phyloP scores from a whole-genome alignment of 2,797 vertebrate genomes.

The Fistularia commersonii region DNA sequence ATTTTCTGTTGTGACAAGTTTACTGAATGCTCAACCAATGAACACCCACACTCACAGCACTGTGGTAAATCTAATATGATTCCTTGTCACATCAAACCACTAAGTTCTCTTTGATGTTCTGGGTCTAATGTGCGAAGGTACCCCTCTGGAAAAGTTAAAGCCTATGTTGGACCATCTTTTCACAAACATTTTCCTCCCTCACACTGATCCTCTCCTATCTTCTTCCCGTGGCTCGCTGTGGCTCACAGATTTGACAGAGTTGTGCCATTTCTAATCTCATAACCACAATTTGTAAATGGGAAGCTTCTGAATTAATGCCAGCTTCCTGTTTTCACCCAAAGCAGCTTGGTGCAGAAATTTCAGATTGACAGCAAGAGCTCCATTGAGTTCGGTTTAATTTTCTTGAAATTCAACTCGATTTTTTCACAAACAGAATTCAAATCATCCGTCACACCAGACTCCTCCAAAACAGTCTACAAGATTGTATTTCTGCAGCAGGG shows the following conservation, averaged over 20 bases:
- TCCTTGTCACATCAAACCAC: slow-evolving; percentile 33
- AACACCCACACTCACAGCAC: slow-evolving; percentile 31
- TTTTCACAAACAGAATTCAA: not conserved
- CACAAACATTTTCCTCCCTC: slow-evolving; percentile 29
- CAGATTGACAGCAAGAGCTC: slow-evolving; percentile 14
- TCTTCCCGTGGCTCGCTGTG: slow-evolving; percentile 23
- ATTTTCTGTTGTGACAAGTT: slow-evolving; percentile 17
- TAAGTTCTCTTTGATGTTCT: slow-evolving; percentile 48
- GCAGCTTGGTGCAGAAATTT: slow-evolving; percentile 8
- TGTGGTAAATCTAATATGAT: slow-evolving; percentile 53
- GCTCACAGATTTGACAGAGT: slow-evolving; percentile 20
- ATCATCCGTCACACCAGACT: not conserved
- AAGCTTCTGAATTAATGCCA: not conserved
- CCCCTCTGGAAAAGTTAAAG: slow-evolving; percentile 13
- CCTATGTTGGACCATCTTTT: slow-evolving; percentile 32
- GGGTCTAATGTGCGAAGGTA: slow-evolving; percentile 28
- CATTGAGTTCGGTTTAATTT: slow-evolving; percentile 8
- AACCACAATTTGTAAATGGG: slow-evolving; percentile 20
- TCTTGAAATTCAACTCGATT: slow-evolving; percentile 11
- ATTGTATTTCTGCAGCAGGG: slow-evolving; percentile 13
- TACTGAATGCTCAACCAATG: slow-evolving; percentile 41
- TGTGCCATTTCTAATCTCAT: slow-evolving; percentile 38
- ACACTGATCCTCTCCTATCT: slow-evolving; percentile 37
- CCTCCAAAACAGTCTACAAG: not conserved
- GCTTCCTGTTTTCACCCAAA: slow-evolving; percentile 24